phyloP scores from a whole-genome alignment of 2,113 vertebrate species.

The Oriolus oriolus region DNA sequence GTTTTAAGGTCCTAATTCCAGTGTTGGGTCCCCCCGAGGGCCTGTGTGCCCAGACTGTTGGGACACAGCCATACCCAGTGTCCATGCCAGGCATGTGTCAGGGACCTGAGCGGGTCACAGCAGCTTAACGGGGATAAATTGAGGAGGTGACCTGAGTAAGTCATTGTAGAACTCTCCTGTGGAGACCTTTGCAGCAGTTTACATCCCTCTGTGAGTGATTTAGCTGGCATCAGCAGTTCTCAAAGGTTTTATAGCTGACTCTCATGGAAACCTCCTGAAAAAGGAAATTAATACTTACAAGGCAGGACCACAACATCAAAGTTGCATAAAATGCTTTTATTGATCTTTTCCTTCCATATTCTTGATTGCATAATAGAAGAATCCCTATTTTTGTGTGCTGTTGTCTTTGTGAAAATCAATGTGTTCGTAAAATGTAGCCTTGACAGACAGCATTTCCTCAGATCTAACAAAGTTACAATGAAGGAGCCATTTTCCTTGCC shows the following conservation, averaged over 20 bases:
- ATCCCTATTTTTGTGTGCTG: not conserved
- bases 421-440: not conserved
- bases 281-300: not conserved
- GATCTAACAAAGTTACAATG: not conserved
- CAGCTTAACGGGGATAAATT: not conserved
- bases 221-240: not conserved
- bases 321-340: not conserved
- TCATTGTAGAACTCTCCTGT: not conserved
- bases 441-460: not conserved
- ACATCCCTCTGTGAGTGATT: not conserved
- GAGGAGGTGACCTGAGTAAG: not conserved
- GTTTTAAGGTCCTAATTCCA: not conserved
- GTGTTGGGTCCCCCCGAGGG: fast-evolving
- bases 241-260: not conserved
- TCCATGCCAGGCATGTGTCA: not conserved
- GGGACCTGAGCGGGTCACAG: not conserved
- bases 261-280: not conserved
- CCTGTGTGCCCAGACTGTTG: not conserved
- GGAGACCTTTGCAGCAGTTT: not conserved
- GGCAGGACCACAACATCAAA: not conserved
- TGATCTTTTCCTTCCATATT: not conserved
- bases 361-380: not conserved
- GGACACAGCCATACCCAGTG: not conserved
- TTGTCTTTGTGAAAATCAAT: not conserved
- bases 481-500: not conserved